phyloP scores from a whole-genome alignment of 1,140 invertebrate genomes.

The Pseudomyrmex cubaensis region DNA sequence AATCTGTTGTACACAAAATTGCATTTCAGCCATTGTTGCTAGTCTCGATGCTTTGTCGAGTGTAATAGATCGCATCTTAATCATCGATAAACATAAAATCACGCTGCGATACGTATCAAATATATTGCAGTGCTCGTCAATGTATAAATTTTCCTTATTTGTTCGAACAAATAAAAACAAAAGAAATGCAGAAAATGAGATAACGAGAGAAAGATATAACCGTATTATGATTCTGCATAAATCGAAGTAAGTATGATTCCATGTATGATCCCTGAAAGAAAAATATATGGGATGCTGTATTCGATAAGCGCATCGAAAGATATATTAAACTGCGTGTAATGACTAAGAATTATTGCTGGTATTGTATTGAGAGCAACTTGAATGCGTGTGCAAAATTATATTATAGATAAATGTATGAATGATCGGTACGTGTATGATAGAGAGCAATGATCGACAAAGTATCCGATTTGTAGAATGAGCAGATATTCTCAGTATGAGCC shows the following conservation, averaged over 20 bases:
- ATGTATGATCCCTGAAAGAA: slow-evolving; percentile 20
- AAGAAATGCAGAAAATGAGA: background rate
- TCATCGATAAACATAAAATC: slow-evolving; percentile 28
- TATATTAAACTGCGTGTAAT: slow-evolving; percentile 52
- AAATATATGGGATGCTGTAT: slow-evolving; percentile 6
- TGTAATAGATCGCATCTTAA: slow-evolving; percentile 30
- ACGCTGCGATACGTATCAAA: slow-evolving; percentile 15
- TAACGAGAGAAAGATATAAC: no score
- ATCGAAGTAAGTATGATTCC: slow-evolving; percentile 46
- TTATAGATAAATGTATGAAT: slow-evolving; percentile 49
- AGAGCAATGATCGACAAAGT: slow-evolving; percentile 22
- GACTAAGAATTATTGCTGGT: slow-evolving; percentile 50
- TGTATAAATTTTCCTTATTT: slow-evolving; percentile 30
- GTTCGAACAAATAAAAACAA: slow-evolving; percentile 23
- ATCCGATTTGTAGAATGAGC: slow-evolving; percentile 29
- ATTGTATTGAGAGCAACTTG: slow-evolving; percentile 51
- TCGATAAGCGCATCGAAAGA: slow-evolving; percentile 22
- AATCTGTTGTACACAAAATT: slow-evolving; percentile 31
- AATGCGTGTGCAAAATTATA: slow-evolving; percentile 61
- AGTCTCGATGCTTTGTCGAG: slow-evolving; percentile 18
- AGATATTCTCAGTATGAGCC: slow-evolving; percentile 42
- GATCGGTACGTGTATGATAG: slow-evolving; percentile 13
- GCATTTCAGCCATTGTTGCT: slow-evolving; percentile 29
- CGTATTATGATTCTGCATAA: slow-evolving; percentile 21
- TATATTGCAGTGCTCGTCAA: slow-evolving; percentile 22